Evolutionary conservation across 2,888 invertebrate genomes (phyloP).

Genomic region (Rotaria sp.): DNA sequence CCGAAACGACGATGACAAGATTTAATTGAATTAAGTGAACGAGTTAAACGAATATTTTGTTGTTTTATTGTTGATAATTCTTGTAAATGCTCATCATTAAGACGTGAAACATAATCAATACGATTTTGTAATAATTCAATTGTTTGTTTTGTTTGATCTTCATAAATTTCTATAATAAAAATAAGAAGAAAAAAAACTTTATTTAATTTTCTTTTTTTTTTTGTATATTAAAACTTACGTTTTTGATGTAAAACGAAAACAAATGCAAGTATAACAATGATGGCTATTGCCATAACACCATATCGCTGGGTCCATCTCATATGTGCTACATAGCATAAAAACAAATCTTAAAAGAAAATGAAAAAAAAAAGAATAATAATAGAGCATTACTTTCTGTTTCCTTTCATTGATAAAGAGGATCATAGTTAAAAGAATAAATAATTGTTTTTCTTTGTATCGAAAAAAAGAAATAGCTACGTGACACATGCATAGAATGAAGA

Average conservation of each 20-base stretch:
- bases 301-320: constrained; percentile 22
- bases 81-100: constrained; percentile 16
- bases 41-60: constrained; percentile 19
- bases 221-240: not conserved
- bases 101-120: constrained; percentile 23
- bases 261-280: not conserved
- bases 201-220: not conserved
- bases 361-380: not conserved
- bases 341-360: constrained; percentile 6
- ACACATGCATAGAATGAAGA: not conserved
- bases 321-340: constrained; percentile 28
- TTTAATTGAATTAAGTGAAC: not conserved
- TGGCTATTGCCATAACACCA: not conserved
- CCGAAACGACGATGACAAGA: constrained; percentile 4
- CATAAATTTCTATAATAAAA: not conserved
- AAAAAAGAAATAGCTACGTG: not conserved
- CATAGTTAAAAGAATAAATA: not conserved
- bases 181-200: not conserved
- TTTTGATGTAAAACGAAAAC: not conserved
- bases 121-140: constrained; percentile 1
- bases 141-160: not conserved
- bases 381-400: not conserved
- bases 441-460: not conserved
- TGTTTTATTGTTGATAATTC: not conserved
- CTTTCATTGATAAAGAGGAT: not conserved